Evolutionary conservation across 2,797 vertebrate genomes (phyloP), one percentile per base, ranked within the genome.

Genomic region (Heterohyrax brucei): DNA sequence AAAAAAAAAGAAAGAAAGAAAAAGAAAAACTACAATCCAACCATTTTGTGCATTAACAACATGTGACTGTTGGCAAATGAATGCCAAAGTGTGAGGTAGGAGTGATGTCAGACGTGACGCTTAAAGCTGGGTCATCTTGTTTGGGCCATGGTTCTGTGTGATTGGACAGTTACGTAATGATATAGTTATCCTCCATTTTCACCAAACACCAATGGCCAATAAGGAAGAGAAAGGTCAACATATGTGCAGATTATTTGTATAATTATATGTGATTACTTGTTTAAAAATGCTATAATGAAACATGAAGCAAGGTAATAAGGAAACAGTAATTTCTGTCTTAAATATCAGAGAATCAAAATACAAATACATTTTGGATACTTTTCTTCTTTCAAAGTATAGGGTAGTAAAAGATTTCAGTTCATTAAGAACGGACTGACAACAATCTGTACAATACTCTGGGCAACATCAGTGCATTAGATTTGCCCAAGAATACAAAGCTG

Each of bases 351-450:
- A 66, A 76, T 82, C 14, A 81, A 19, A 86, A 72, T 59, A 85
- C 19, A 91, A 76, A 83, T 22, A 76, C 3, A 21, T 21, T 0
- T 14, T 68, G 21, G 83, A 93, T 16, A 95, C 81, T 24, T 76
- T 89, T 91, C 19, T 13, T 77, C 70, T 64, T 88, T 73, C 28
- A 73, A 64, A 88, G 30, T 48, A 56, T 1, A 62, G 72, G 46
- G 44, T 10, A 83, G 39, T 86, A 80, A 82, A 92, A 75, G 44
- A 81, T 48, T 89, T 73, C 53, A 73, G 76, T 91, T 59, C 68
- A 82, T 94, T 93, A 86, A 92, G 93, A 96, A 48, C 68, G 22
- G 10, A 70, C 89, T 7, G 72, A 56, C n/a, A n/a, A 26, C 48
- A 44, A 84, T 56, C 10, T 84, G 14, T 75, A 30, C 66, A 90